A percentile compares a stretch with the other conserved stretches of the same genome.
Evolutionary conservation across 1,140 invertebrate genomes (phyloP).

Genomic region (Andrena cerasifolii): DNA sequence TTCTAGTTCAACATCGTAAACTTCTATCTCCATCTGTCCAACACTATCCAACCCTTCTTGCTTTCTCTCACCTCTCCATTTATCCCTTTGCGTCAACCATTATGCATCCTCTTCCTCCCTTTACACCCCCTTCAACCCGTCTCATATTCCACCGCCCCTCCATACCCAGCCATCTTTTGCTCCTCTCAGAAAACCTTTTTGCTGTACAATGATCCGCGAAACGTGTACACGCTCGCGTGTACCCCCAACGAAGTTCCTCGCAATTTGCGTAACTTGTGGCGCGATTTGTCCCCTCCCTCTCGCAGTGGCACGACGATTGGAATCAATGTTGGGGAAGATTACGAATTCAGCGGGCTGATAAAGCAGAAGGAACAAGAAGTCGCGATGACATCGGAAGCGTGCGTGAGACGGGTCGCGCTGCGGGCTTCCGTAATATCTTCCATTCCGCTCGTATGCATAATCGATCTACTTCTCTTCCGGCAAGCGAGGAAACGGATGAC

Average conservation of each 20-base stretch:
- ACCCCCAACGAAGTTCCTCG: neutral
- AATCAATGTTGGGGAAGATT: slow-evolving; percentile 39
- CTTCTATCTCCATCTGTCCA: too few relatives aligned
- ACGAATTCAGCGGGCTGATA: neutral
- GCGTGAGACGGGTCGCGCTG: neutral
- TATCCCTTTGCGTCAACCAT: too few relatives aligned
- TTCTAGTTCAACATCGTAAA: too few relatives aligned
- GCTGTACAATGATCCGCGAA: neutral
- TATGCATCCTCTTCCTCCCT: too few relatives aligned
- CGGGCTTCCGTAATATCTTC: slow-evolving; percentile 37
- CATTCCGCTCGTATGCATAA: slow-evolving; percentile 49
- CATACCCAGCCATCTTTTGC: too few relatives aligned
- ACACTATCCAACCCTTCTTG: too few relatives aligned
- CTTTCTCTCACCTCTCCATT: too few relatives aligned
- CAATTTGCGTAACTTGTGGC: neutral
- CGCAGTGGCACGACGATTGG: neutral
- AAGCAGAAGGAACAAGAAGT: neutral
- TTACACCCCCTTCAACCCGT: too few relatives aligned
- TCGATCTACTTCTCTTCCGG: slow-evolving; percentile 38
- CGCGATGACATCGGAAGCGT: neutral
- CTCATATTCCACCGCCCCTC: too few relatives aligned
- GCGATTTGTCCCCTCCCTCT: neutral
- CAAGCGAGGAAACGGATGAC: neutral
- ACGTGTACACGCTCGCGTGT: neutral
- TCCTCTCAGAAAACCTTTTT: neutral